phyloP scores from a whole-genome alignment of 2,888 invertebrate genomes.

The Epinotia brunnichana region DNA sequence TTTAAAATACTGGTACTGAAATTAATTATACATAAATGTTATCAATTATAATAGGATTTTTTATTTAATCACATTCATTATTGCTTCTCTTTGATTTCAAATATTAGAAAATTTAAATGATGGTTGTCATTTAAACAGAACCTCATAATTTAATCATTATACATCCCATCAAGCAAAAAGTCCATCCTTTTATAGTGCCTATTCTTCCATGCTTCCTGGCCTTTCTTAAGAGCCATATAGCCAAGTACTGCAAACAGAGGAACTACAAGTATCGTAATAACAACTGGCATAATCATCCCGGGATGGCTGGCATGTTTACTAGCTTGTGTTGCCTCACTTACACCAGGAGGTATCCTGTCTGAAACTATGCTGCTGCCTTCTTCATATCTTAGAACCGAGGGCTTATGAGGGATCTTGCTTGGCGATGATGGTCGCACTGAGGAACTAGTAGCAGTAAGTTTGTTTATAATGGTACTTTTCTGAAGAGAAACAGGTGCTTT shows the following conservation, averaged over 20 bases:
- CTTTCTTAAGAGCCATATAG: slow-evolving; percentile 86
- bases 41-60: not conserved
- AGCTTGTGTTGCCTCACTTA: slow-evolving; percentile 48
- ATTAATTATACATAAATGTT: not conserved
- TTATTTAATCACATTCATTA: slow-evolving; percentile 12
- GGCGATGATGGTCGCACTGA: slow-evolving; percentile 45
- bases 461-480: slow-evolving; percentile 41
- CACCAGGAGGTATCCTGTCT: slow-evolving; percentile 8
- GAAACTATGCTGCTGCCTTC: slow-evolving; percentile 56
- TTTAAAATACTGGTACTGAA: not conserved
- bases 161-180: slow-evolving; percentile 94
- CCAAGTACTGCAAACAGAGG: slow-evolving; percentile 88
- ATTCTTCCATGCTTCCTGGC: slow-evolving; percentile 93
- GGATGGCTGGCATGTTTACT: slow-evolving; percentile 71
- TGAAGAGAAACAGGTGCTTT: not conserved
- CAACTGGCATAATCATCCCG: slow-evolving; percentile 89
- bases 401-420: slow-evolving; percentile 60
- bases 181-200: slow-evolving; percentile 95
- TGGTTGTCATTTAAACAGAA: not conserved
- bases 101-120: not conserved
- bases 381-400: slow-evolving; percentile 63
- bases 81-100: slow-evolving; percentile 14
- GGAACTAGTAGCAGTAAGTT: slow-evolving; percentile 35
- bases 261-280: slow-evolving; percentile 88
- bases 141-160: slow-evolving; percentile 85